Base-by-base conservation (phyloP, 2,113 vertebrate genomes). In the Syrmaticus mikado region DNA sequence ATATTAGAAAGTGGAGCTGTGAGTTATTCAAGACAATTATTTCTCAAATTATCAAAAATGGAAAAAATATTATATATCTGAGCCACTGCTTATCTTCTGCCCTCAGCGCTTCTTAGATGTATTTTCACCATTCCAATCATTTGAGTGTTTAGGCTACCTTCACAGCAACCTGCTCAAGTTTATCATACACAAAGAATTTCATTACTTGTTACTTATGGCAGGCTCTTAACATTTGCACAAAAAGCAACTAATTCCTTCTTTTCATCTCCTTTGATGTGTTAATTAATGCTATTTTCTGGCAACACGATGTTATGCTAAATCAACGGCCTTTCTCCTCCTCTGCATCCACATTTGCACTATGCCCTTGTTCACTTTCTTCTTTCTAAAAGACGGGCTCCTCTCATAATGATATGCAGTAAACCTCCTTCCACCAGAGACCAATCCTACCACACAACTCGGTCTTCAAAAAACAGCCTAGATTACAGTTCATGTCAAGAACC, bases 141-240 rank as follows among this genome's bases (percentile, higher is more conserved):
- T 48, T 87, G 57, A 92, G 68, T 89, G 89, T 94, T 94, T 91
- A 92, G 79, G 55, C 45, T 70, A 61, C 40, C 58, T 80, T 92
- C 87, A 85, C 76, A 85, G 90, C 64, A 95, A 85, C 79, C 82
- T 91, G 74, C 58, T 92, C 58, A 66, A 89, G 82, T 85, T 77
- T 66, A 87, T 57, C 82, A 89, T 65, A 92, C 91, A 92, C 66
- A 78, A 95, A 40, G 30, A 57, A 70, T 87, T 95, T 94, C 64
- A 82, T 94, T 92, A 57, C 34, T 71, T 87, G 82, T 89, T 93
- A 87, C 94, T 85, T 95, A 91, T 89, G 66, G 85, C 67, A 82
- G 74, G 41, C 85, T 82, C 64, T 94, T 94, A 94, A 91, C 72
- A 77, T 92, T 73, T 91, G 75, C 90, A 94, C 60, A 92, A 83